A percentile compares a stretch with the other conserved stretches of the same genome.
phyloP scores from a whole-genome alignment of 2,888 invertebrate species.

The Noctuana brunneofusca region DNA sequence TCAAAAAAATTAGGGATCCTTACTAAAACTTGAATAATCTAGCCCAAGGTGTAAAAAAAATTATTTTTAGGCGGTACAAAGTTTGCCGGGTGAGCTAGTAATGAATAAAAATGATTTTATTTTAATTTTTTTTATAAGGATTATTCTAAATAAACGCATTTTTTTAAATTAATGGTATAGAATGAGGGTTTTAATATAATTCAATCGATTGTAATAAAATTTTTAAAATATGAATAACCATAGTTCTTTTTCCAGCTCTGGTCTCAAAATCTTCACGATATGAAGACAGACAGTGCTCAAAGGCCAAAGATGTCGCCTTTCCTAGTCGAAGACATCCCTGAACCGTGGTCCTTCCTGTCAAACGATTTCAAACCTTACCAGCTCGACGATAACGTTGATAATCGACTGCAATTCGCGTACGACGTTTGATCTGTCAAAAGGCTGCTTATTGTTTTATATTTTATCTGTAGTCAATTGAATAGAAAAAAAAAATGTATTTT shows the following conservation, averaged over 20 bases:
- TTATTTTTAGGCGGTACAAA: too few relatives aligned
- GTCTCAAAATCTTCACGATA: conserved; percentile 43
- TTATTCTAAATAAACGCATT: too few relatives aligned
- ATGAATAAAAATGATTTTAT: too few relatives aligned
- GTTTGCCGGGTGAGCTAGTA: too few relatives aligned
- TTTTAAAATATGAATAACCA: too few relatives aligned
- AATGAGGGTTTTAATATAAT: too few relatives aligned
- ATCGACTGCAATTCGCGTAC: conserved; percentile 46
- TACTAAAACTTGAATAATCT: too few relatives aligned
- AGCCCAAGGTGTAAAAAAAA: too few relatives aligned
- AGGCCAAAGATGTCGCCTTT: conserved; percentile 46
- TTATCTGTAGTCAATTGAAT: conserved; percentile 38
- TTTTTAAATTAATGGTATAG: too few relatives aligned
- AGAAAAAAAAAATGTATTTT: conserved; percentile 29
- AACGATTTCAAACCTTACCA: conserved; percentile 55
- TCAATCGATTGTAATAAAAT: too few relatives aligned
- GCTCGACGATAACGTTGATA: conserved; percentile 53
- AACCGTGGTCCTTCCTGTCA: conserved; percentile 48
- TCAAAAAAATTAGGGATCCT: too few relatives aligned
- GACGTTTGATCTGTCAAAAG: conserved; percentile 42
- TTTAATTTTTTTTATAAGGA: too few relatives aligned
- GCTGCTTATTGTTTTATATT: conserved; percentile 43
- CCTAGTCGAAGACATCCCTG: conserved; percentile 52
- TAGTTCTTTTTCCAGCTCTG: conserved; percentile 48
- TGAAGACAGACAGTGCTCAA: conserved; percentile 39